Conservation (phyloP, 2,113 vertebrate genomes). For the Urocitellus parryii region DNA sequence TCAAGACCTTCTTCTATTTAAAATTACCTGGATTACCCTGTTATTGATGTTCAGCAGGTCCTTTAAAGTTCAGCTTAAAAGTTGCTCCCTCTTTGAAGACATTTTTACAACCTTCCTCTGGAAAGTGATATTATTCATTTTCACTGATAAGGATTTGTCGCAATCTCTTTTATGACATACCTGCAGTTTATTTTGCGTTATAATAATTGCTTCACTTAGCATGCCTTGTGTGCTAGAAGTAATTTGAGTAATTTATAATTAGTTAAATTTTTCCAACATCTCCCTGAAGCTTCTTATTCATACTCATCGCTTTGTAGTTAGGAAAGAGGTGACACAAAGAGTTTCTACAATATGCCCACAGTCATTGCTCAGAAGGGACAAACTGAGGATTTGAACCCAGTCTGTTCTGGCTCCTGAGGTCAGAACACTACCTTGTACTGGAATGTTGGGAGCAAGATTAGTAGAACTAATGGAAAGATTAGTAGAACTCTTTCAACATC, state of each 20-base stretch:
- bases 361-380: background rate
- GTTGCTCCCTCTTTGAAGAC: background rate
- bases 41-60: background rate
- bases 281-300: background rate
- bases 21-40: no score
- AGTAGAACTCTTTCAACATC: fast-evolving
- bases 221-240: background rate
- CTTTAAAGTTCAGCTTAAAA: background rate
- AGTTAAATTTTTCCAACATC: background rate
- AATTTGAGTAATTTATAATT: background rate
- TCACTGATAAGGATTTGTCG: background rate
- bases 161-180: background rate
- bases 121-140: background rate
- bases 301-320: background rate
- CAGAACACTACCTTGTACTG: background rate
- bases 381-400: background rate
- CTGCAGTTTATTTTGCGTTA: background rate
- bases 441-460: background rate
- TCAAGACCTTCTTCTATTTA: background rate
- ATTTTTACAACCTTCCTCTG: background rate
- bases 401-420: background rate
- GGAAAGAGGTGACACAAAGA: background rate
- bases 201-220: background rate
- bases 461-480: background rate
- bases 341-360: background rate